phyloP scores from a whole-genome alignment of 2,888 invertebrate species.

The Cremastinae sp. region DNA sequence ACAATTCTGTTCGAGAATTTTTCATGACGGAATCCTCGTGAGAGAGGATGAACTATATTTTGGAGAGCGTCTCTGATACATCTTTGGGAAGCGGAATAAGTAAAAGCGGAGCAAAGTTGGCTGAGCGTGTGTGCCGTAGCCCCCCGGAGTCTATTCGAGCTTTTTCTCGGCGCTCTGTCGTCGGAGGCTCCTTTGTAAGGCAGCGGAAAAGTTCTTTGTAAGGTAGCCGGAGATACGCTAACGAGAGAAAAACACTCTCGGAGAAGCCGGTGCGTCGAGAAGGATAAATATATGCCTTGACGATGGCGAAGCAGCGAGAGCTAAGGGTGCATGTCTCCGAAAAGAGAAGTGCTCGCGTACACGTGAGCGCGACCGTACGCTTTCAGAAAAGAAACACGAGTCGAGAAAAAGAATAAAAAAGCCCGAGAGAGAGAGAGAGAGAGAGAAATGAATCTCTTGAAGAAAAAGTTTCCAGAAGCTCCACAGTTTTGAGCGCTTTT shows the following conservation, averaged over 20 bases:
- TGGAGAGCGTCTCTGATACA: too few relatives aligned
- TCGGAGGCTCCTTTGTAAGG: constrained; percentile 23
- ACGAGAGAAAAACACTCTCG: constrained; percentile 59
- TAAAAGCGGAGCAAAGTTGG: too few relatives aligned
- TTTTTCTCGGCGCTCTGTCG: not conserved
- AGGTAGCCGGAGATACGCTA: constrained; percentile 37
- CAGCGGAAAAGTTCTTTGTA: not conserved
- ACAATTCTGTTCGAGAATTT: too few relatives aligned
- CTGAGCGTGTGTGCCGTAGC: too few relatives aligned
- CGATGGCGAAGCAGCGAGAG: constrained; percentile 24
- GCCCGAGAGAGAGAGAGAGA: not conserved
- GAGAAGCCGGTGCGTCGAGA: constrained; percentile 33
- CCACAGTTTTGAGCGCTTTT: constrained; percentile 7
- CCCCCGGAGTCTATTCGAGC: too few relatives aligned
- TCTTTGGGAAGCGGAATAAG: too few relatives aligned
- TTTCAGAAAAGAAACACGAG: not conserved
- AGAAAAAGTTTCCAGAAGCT: too few relatives aligned
- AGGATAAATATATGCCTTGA: constrained; percentile 57
- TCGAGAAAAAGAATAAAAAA: not conserved
- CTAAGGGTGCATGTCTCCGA: constrained; percentile 56
- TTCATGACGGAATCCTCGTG: too few relatives aligned
- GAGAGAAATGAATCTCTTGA: constrained; percentile 1
- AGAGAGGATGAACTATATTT: too few relatives aligned
- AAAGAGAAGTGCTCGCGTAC: constrained; percentile 46
- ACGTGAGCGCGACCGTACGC: constrained; percentile 27